Conservation (phyloP, 1,140 invertebrate species). For the Goniozus legneri region DNA sequence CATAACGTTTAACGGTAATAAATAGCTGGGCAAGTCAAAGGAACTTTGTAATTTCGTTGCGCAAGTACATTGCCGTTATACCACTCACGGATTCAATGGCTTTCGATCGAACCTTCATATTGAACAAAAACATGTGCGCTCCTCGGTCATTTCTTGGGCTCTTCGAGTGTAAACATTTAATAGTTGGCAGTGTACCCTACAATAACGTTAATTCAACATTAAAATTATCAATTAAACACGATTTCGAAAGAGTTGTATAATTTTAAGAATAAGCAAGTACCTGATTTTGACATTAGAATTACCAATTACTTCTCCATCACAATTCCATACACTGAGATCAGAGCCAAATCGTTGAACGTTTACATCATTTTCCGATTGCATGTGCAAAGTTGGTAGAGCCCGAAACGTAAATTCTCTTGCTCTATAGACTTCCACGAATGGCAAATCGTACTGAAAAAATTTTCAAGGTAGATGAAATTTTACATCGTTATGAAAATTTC, state of each 20-base stretch:
- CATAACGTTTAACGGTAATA: not conserved
- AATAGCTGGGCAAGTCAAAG: slow-evolving; percentile 20
- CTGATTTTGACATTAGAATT: slow-evolving; percentile 68
- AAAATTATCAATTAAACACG: slow-evolving; percentile 10
- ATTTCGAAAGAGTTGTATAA: not conserved
- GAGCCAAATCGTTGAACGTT: slow-evolving; percentile 37
- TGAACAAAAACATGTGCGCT: slow-evolving; percentile 12
- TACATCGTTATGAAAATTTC: not conserved
- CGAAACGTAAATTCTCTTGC: slow-evolving; percentile 73
- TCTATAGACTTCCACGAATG: slow-evolving; percentile 75
- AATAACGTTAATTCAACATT: too few species aligned
- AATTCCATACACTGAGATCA: slow-evolving; percentile 73
- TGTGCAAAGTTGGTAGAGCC: slow-evolving; percentile 44
- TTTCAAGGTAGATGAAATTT: not conserved
- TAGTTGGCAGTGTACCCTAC: slow-evolving; percentile 58
- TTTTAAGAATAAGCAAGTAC: slow-evolving; percentile 45
- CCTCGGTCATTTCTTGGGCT: slow-evolving; percentile 17
- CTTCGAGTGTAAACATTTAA: slow-evolving; percentile 58
- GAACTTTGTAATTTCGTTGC: slow-evolving; percentile 5
- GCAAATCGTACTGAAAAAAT: slow-evolving; percentile 64
- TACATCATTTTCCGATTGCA: slow-evolving; percentile 29
- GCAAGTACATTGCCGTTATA: not conserved
- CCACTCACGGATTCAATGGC: not conserved
- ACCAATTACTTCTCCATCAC: slow-evolving; percentile 77
- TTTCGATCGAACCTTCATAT: not conserved